Conservation (phyloP, 2,888 invertebrate genomes). For the Tetramorium bicarinatum region DNA sequence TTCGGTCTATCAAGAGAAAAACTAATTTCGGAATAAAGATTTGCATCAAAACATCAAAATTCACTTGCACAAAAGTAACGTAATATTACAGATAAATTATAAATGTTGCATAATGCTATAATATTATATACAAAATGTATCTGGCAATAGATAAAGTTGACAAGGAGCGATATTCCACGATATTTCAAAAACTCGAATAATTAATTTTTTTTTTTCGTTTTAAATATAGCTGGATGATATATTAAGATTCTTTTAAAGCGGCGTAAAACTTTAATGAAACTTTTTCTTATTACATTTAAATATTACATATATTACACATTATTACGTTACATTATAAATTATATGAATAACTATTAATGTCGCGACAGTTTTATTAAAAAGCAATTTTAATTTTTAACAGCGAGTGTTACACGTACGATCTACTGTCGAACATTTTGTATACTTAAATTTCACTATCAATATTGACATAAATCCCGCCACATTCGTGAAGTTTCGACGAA, state of each 20-base stretch:
- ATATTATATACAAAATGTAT: slow-evolving; percentile 5
- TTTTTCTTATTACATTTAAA: neutral
- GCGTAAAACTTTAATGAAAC: neutral
- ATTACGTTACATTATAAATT: neutral
- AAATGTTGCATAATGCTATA: slow-evolving; percentile 6
- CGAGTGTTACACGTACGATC: neutral
- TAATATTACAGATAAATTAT: slow-evolving; percentile 4
- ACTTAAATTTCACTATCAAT: slow-evolving; percentile 32
- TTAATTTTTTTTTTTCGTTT: neutral
- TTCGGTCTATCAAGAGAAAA: neutral
- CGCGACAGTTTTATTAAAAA: neutral
- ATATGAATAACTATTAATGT: neutral
- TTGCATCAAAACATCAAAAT: slow-evolving; percentile 5
- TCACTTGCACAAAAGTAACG: neutral
- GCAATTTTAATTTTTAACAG: neutral
- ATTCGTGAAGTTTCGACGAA: slow-evolving; percentile 12
- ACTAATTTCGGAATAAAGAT: neutral
- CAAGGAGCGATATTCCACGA: neutral
- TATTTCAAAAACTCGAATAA: neutral
- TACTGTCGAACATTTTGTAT: slow-evolving; percentile 4
- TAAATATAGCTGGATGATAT: neutral
- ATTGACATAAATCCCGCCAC: neutral
- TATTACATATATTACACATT: neutral
- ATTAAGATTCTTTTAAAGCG: neutral
- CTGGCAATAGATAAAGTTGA: neutral